phyloP scores from a whole-genome alignment of 53 echinoderm and acorn worm species.

The Echinometra lucunter region DNA sequence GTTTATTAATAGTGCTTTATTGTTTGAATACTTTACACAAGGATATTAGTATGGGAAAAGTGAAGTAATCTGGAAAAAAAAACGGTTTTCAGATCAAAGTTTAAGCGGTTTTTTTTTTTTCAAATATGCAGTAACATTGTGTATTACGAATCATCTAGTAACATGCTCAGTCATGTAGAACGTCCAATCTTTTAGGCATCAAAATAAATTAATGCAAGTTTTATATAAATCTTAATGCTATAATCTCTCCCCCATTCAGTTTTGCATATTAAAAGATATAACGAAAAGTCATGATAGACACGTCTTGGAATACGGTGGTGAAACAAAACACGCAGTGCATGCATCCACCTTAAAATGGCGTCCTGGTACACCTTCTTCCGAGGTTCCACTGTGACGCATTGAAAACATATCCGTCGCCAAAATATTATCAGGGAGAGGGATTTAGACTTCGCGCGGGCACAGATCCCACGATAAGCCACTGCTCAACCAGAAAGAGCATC shows the following conservation, averaged over 20 bases:
- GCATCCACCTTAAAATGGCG: background rate
- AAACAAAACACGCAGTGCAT: background rate
- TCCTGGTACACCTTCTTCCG: background rate
- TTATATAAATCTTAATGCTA: background rate
- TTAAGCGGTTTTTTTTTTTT: too few relatives aligned
- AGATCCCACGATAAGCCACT: constrained; percentile 23
- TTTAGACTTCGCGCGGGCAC: constrained; percentile 42
- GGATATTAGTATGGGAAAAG: background rate
- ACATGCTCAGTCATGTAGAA: too few relatives aligned
- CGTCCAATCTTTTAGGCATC: too few relatives aligned
- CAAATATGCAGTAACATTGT: too few relatives aligned
- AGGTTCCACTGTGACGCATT: constrained; percentile 24
- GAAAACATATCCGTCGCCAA: constrained; percentile 62
- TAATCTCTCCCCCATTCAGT: background rate
- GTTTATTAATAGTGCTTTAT: background rate
- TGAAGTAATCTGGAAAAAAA: too few relatives aligned
- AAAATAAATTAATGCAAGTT: background rate
- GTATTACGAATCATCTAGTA: too few relatives aligned
- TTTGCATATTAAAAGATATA: background rate
- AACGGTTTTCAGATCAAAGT: too few relatives aligned
- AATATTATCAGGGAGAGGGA: constrained; percentile 58
- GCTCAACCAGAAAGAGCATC: constrained; percentile 49
- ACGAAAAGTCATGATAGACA: background rate
- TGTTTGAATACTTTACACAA: background rate
- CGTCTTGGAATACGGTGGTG: background rate